These are phyloP conservation scores for Hypotaenidia okinawae DNA, from an alignment of 2,797 vertebrate species.

Conservation along the genomic window DNA sequence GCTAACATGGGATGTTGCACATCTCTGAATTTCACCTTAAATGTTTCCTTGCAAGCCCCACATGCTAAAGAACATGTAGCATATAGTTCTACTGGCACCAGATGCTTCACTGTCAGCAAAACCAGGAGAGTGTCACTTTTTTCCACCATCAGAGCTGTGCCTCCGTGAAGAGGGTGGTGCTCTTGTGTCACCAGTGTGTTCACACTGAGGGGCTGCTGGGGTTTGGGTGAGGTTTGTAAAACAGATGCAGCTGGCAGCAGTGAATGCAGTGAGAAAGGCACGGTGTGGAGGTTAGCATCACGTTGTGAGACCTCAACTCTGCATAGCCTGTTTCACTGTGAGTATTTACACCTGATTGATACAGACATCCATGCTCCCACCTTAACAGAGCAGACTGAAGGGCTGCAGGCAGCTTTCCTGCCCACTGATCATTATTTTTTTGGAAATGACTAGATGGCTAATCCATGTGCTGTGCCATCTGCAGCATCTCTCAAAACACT, in stretches of 20 bases:
- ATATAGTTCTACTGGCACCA: fast-evolving
- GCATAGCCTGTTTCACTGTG: neutral
- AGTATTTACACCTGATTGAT: neutral
- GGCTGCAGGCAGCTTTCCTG: neutral
- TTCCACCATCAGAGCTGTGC: conserved; percentile 32
- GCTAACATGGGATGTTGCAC: fast-evolving
- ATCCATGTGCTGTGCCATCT: neutral
- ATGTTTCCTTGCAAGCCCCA: neutral
- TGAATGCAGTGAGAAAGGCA: neutral
- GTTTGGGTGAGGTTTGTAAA: neutral
- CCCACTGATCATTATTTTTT: neutral
- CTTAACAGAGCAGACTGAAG: neutral
- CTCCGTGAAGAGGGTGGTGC: neutral
- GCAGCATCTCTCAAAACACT: neutral
- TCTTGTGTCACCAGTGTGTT: fast-evolving
- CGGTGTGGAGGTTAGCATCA: neutral
- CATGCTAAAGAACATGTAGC: neutral
- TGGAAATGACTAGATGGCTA: neutral
- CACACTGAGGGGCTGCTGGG: neutral
- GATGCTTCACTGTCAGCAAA: neutral
- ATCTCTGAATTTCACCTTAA: neutral
- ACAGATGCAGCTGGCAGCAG: conserved; percentile 35
- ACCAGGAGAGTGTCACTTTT: neutral
- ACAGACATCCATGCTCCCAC: neutral
- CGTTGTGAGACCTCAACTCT: neutral